These are phyloP conservation scores for Drosophila engyochracea DNA, from an alignment of 2,888 invertebrate genomes.

Conservation along the genomic window DNA sequence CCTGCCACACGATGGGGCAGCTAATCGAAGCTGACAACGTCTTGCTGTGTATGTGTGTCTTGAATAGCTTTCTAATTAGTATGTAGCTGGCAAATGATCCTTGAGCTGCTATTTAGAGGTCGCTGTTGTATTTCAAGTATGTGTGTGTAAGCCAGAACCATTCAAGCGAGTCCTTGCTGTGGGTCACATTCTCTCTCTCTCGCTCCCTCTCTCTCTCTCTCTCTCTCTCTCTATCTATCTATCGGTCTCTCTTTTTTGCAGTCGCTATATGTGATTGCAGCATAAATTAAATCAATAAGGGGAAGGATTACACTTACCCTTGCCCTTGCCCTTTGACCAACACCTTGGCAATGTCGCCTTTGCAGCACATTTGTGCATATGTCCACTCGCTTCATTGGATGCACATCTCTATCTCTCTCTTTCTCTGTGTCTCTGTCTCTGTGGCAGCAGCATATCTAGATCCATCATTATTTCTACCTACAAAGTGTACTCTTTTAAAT, in stretches of 20 bases:
- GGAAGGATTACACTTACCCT: constrained; percentile 17
- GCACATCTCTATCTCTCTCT: constrained; percentile 12
- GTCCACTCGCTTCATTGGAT: constrained; percentile 44
- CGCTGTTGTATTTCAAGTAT: constrained; percentile 37
- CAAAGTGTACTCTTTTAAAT: neutral
- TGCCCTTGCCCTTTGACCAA: constrained; percentile 47
- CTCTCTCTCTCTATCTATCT: constrained; percentile 7
- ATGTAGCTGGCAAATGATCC: constrained; percentile 65
- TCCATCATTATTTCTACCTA: constrained; percentile 29
- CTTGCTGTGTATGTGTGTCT: constrained; percentile 28
- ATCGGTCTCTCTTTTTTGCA: neutral
- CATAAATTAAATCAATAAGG: constrained; percentile 64
- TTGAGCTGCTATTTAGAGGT: constrained; percentile 60
- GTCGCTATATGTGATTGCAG: constrained; percentile 18
- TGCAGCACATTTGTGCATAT: constrained; percentile 10
- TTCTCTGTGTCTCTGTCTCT: neutral
- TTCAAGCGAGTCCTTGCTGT: constrained; percentile 54
- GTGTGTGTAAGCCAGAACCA: constrained; percentile 7
- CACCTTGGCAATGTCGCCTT: constrained; percentile 51
- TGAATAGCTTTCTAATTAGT: constrained; percentile 77
- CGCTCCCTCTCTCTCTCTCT: no score
- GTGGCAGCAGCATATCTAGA: neutral
- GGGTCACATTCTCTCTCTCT: constrained; percentile 32
- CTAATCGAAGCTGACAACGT: constrained; percentile 44
- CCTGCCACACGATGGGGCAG: constrained; percentile 42